phyloP scores from a whole-genome alignment of 2,113 vertebrate species.

The Chauna torquata region DNA sequence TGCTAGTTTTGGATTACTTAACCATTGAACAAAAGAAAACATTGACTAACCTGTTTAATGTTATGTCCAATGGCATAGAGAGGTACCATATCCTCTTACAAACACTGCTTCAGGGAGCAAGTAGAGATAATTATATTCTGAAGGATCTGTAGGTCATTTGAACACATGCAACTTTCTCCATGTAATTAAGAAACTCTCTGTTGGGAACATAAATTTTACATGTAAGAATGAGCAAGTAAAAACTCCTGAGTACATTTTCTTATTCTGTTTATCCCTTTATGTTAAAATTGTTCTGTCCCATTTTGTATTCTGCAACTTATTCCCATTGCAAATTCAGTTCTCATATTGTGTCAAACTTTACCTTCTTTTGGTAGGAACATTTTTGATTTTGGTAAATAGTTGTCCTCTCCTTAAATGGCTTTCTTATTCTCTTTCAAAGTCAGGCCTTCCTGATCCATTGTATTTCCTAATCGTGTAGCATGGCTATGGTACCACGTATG shows the following conservation, averaged over 20 bases:
- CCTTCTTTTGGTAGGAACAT: not conserved
- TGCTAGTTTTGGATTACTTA: not conserved
- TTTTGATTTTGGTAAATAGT: not conserved
- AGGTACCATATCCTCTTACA: slow-evolving; percentile 74
- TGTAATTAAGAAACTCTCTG: slow-evolving; percentile 79
- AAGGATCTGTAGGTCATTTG: slow-evolving; percentile 76
- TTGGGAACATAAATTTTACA: not conserved
- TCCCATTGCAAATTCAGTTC: not conserved
- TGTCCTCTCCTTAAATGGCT: not conserved
- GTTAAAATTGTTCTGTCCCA: not conserved
- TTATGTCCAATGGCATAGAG: slow-evolving; percentile 58
- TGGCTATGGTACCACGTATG: too few species aligned
- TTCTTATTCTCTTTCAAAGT: not conserved
- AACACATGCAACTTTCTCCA: slow-evolving; percentile 82
- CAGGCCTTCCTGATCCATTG: not conserved
- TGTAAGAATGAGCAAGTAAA: not conserved
- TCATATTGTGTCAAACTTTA: not conserved
- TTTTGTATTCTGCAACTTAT: not conserved
- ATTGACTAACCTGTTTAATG: slow-evolving; percentile 70
- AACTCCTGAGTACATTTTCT: not conserved
- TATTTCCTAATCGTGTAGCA: not conserved
- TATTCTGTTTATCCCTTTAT: not conserved
- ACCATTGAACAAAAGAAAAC: not conserved
- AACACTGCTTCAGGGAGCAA: slow-evolving; percentile 69
- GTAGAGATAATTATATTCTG: slow-evolving; percentile 80